A percentile compares a stretch with the other conserved stretches of the same genome.
Evolutionary conservation across 2,113 vertebrate species (phyloP).

Genomic region (Epinephelus moara): DNA sequence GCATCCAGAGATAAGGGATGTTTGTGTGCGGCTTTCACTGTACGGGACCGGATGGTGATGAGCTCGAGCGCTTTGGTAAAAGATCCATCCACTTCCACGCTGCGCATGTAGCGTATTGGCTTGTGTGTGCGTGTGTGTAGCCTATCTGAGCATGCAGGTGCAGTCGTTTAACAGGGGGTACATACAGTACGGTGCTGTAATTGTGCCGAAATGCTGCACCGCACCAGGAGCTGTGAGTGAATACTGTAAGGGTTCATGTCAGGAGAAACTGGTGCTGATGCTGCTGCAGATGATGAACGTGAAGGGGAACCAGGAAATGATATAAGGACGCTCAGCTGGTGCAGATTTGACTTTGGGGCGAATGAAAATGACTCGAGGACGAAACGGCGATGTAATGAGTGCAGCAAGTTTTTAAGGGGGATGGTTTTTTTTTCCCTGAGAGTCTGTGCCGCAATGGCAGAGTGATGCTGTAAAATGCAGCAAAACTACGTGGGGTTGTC

Average conservation of each 20-base stretch:
- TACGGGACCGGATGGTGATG: slow-evolving; percentile 66
- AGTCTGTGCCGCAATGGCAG: slow-evolving; percentile 21
- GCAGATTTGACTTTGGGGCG: slow-evolving; percentile 42
- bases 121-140: background rate
- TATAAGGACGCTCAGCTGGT: slow-evolving; percentile 40
- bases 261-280: slow-evolving; percentile 55
- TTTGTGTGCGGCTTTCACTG: slow-evolving; percentile 30
- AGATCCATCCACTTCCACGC: background rate
- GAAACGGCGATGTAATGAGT: slow-evolving; percentile 20
- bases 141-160: background rate
- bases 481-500: slow-evolving; percentile 15
- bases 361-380: slow-evolving; percentile 27
- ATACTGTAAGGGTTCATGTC: slow-evolving; percentile 59
- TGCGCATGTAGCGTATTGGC: background rate
- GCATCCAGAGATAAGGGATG: background rate
- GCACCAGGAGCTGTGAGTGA: slow-evolving; percentile 41
- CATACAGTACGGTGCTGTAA: slow-evolving; percentile 27
- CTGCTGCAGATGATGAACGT: slow-evolving; percentile 23
- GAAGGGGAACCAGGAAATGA: slow-evolving; percentile 48
- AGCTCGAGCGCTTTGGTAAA: slow-evolving; percentile 42
- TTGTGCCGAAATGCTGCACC: slow-evolving; percentile 42
- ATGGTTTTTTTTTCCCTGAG: too few relatives aligned
- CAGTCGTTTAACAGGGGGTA: slow-evolving; percentile 8
- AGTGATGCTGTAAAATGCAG: slow-evolving; percentile 48
- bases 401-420: slow-evolving; percentile 53